phyloP scores from a whole-genome alignment of 1,140 invertebrate genomes.

The Monomorium pharaonis region DNA sequence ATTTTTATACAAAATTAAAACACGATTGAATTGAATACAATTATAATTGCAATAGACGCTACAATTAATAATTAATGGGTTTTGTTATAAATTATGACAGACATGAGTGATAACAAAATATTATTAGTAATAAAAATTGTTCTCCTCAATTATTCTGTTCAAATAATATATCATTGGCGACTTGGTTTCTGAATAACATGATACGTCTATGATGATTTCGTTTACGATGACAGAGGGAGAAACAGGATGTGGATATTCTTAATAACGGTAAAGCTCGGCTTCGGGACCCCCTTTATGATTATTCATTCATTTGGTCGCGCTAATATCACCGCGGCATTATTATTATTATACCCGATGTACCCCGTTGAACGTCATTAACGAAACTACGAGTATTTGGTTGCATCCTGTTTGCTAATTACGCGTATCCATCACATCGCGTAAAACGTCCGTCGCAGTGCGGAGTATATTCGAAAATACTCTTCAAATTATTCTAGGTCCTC shows the following conservation, averaged over 20 bases:
- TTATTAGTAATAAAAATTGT: neutral
- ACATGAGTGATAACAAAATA: neutral
- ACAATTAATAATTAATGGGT: neutral
- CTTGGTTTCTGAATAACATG: neutral
- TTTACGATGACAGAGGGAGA: neutral
- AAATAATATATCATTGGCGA: neutral
- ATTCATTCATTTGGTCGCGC: conserved; percentile 55
- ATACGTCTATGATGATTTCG: neutral
- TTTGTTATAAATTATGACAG: neutral
- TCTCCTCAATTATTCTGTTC: neutral
- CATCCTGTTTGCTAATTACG: conserved; percentile 48
- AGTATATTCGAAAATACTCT: neutral
- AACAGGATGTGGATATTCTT: conserved; percentile 69
- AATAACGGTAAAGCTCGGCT: conserved; percentile 70
- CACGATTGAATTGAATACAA: neutral
- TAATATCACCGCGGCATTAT: conserved; percentile 58
- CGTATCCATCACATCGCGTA: no score
- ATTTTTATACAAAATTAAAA: neutral
- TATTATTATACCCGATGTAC: conserved; percentile 21
- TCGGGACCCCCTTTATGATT: conserved; percentile 62
- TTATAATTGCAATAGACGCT: neutral
- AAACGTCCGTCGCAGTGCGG: no score
- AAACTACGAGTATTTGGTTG: conserved; percentile 47
- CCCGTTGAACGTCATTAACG: conserved; percentile 47
- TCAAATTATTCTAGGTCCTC: neutral